Conservation (phyloP, 2,888 invertebrate genomes). For the Unio delphinus region DNA sequence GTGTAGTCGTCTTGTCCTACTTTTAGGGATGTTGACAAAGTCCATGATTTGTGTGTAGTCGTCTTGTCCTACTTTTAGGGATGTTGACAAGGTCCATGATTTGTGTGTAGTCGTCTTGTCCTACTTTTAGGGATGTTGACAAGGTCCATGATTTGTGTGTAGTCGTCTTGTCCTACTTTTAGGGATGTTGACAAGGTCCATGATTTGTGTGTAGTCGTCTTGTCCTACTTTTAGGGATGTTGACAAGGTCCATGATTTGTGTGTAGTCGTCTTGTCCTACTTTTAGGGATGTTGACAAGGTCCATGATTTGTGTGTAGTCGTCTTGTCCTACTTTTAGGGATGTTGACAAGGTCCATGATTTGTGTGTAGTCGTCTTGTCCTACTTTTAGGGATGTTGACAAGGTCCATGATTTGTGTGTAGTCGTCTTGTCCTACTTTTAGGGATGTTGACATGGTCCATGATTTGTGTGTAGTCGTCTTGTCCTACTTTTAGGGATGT, state of each 20-base stretch:
- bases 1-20: not conserved
- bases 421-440: too few species aligned
- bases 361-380: too few species aligned
- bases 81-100: slow-evolving; percentile 98
- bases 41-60: slow-evolving; percentile 84
- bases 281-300: slow-evolving; percentile 95
- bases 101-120: too few species aligned
- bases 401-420: slow-evolving; percentile 98
- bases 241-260: slow-evolving; percentile 97
- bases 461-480: too few species aligned
- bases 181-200: slow-evolving; percentile 99
- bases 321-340: too few species aligned
- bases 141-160: slow-evolving; percentile 98
- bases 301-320: slow-evolving; percentile 98
- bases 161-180: too few species aligned
- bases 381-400: slow-evolving; percentile 93
- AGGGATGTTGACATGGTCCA: slow-evolving; percentile 99
- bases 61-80: slow-evolving; percentile 75
- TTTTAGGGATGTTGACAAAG: slow-evolving; percentile 94
- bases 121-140: slow-evolving; percentile 93
- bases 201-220: too few species aligned
- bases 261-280: too few species aligned
- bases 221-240: slow-evolving; percentile 93
- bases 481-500: slow-evolving; percentile 93
- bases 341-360: slow-evolving; percentile 98